Evolutionary conservation across 2,888 invertebrate species (phyloP), one percentile per base, ranked within the genome.

Genomic region (Chymomyza fuscimana): DNA sequence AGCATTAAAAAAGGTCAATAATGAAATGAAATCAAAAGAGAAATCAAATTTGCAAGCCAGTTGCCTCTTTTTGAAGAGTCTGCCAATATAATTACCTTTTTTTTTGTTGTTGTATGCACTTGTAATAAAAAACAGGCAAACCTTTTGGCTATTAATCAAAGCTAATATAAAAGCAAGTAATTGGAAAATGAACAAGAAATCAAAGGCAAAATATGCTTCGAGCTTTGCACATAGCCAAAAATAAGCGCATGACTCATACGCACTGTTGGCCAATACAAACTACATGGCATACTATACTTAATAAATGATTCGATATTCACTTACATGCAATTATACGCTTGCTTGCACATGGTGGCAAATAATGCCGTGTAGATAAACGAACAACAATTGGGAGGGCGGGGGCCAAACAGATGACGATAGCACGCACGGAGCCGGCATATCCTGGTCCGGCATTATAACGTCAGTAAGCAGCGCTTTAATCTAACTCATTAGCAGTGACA

Each of bases 401-500:
- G 5, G 40, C 1, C 40, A 10, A 5, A 36, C 36, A 36, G 36
- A 46, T 46, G 12, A 32, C 9, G 32, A 1, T 7, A 9, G 32
- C 32, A 32, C 6, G 40, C 40, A 10, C 40, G 40, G 12, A 46
- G 12, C 40, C 12, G 12, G 40, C 40, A 46, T 46, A 46, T 46
- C 40, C 40, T 46, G 40, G 12, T 32, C 5, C 32, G 32, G 32
- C 7, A 5, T 1, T 32, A 32, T 32, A 32, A 6, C 40, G 3
- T 1, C 40, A 7, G 40, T 10, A 40, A 40, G 52, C 19, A 52
- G 19, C 63, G 67, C 71, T 80, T 82, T 85, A 85, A 82, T 85
- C 82, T 81, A 81, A 81, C 85, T 85, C 85, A 82, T 82, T 82
- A 82, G 82, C 85, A 74, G 69, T 78, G 82, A 73, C 82, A 82